A percentile compares a stretch with the other conserved stretches of the same genome.
Evolutionary conservation across 1,140 invertebrate genomes (phyloP).

Genomic region (Theocolax elegans): DNA sequence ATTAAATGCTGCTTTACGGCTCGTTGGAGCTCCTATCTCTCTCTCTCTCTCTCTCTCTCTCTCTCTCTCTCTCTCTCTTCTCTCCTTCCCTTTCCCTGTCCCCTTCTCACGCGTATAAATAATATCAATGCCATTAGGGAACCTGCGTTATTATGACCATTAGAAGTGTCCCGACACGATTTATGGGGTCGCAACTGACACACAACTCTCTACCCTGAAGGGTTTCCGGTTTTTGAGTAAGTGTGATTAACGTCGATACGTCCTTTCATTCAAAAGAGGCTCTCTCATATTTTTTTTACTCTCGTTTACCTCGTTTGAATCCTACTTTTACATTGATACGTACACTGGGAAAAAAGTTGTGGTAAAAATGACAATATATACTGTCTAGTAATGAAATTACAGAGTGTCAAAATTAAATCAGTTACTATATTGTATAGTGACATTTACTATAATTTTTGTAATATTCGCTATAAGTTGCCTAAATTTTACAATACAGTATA

Average conservation of each 20-base stretch:
- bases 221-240: not conserved
- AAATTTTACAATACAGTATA: too few species aligned
- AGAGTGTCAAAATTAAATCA: too few species aligned
- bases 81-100: not conserved
- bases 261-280: too few species aligned
- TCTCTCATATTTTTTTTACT: too few species aligned
- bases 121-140: conserved; percentile 19
- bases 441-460: too few species aligned
- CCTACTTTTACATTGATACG: too few species aligned
- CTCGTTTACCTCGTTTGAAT: too few species aligned
- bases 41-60: conserved; percentile 6
- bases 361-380: too few species aligned
- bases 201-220: not conserved
- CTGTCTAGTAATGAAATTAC: too few species aligned
- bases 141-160: conserved; percentile 9
- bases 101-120: not conserved
- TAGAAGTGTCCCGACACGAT: not conserved
- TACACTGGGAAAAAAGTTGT: too few species aligned
- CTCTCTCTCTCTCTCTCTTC: not conserved
- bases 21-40: not conserved
- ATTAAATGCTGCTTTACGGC: conserved; percentile 30
- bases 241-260: conserved; percentile 1
- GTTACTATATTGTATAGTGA: too few species aligned
- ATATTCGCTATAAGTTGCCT: too few species aligned
- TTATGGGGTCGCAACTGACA: not conserved